These are phyloP conservation scores for Lemur catta DNA, from an alignment of 2,797 vertebrate genomes.

Conservation along the genomic window DNA sequence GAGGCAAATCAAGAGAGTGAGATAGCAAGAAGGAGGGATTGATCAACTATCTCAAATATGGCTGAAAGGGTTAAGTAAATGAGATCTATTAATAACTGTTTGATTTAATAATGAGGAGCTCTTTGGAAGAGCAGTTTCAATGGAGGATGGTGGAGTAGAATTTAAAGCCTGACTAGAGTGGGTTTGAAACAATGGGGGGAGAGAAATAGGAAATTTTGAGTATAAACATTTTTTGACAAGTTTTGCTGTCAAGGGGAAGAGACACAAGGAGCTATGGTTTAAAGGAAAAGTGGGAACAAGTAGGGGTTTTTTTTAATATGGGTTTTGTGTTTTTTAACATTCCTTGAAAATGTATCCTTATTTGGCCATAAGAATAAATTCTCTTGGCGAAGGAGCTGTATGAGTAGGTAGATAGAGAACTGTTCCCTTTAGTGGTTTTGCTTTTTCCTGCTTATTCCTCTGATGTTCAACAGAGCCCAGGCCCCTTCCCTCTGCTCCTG, in stretches of 20 bases:
- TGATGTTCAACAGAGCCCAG: neutral
- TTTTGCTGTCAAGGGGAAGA: neutral
- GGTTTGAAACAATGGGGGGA: neutral
- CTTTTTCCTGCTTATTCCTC: neutral
- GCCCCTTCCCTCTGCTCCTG: neutral
- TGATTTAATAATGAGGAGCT: neutral
- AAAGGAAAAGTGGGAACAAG: neutral
- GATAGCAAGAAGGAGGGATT: neutral
- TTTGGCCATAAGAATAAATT: neutral
- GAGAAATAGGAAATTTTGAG: neutral
- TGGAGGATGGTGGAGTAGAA: neutral
- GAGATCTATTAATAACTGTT: neutral
- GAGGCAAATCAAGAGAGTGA: neutral
- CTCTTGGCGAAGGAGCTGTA: neutral
- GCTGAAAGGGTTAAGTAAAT: neutral
- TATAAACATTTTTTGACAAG: neutral
- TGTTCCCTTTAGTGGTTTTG: neutral
- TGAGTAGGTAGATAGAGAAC: neutral
- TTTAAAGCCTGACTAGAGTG: neutral
- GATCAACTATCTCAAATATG: neutral
- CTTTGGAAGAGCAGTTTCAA: neutral
- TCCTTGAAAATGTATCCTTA: neutral
- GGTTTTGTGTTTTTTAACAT: neutral
- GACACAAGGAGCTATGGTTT: neutral
- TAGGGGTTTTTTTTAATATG: neutral